Conservation (phyloP, 2,888 invertebrate species). For the Microctonus brassicae region DNA sequence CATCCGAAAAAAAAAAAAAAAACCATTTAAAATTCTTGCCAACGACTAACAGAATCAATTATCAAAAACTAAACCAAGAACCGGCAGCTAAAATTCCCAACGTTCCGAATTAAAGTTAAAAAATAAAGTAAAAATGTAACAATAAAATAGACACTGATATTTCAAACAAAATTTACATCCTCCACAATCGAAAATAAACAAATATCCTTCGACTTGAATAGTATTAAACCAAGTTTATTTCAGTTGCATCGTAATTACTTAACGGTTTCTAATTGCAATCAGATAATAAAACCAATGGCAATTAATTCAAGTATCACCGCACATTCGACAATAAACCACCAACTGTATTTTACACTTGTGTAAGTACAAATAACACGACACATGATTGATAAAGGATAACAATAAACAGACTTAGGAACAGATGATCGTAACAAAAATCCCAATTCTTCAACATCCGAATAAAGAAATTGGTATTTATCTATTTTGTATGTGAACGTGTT, state of each 20-base stretch:
- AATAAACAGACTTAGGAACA: background rate
- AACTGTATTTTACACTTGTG: background rate
- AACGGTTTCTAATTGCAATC: conserved; percentile 35
- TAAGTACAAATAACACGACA: background rate
- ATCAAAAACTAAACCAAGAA: background rate
- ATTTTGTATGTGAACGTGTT: background rate
- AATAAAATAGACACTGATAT: background rate
- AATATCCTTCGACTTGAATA: background rate
- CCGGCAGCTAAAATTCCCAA: background rate
- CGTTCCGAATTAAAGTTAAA: background rate
- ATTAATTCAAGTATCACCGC: conserved; percentile 63
- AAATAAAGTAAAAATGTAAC: conserved; percentile 37
- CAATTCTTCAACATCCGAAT: background rate
- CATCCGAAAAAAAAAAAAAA: too few species aligned
- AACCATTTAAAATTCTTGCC: too few species aligned
- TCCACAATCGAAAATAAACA: too few species aligned
- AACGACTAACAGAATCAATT: background rate
- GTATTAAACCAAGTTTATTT: background rate
- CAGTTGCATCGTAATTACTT: background rate
- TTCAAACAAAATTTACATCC: too few species aligned
- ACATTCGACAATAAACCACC: conserved; percentile 56
- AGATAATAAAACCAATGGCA: conserved; percentile 63
- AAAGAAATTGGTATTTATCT: background rate
- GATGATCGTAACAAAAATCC: background rate
- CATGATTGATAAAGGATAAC: background rate